A percentile compares a stretch with the other conserved stretches of the same genome.
phyloP scores from a whole-genome alignment of 1,140 invertebrate genomes.

The Liolophura sinensis region DNA sequence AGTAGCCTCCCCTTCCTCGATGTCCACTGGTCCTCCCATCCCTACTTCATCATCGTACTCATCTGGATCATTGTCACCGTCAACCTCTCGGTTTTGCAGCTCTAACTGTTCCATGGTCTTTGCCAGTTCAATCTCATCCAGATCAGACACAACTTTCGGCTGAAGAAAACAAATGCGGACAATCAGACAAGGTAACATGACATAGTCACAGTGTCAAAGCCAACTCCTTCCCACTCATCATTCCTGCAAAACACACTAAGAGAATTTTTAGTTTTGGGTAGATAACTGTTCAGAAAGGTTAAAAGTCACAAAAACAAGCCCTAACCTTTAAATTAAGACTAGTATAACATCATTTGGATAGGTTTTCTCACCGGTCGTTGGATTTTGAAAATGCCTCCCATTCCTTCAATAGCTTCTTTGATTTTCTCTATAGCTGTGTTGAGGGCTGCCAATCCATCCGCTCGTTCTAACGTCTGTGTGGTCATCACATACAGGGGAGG shows the following conservation, averaged over 20 bases:
- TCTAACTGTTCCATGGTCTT: conserved; percentile 92
- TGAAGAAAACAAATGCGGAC: conserved; percentile 52
- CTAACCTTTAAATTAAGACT: too few species aligned
- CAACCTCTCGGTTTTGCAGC: conserved; percentile 91
- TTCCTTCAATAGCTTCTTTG: conserved; percentile 77
- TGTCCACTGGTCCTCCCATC: conserved; percentile 6
- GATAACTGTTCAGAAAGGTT: too few species aligned
- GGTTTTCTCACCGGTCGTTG: conserved; percentile 81
- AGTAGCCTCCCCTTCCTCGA: too few species aligned
- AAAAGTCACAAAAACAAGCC: too few species aligned
- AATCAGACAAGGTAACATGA: not conserved
- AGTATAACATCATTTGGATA: too few species aligned
- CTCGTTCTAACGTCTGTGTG: conserved; percentile 94
- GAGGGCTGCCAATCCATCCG: conserved; percentile 87
- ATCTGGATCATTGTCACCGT: conserved; percentile 64
- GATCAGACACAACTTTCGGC: conserved; percentile 97
- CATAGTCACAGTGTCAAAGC: not conserved
- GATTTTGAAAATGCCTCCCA: conserved; percentile 91
- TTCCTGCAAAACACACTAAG: too few species aligned
- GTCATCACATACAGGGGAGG: conserved; percentile 99
- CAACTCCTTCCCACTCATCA: too few species aligned
- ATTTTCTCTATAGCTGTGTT: conserved; percentile 89
- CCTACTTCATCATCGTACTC: conserved; percentile 56
- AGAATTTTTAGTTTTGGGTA: too few species aligned
- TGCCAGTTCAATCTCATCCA: conserved; percentile 89